Percentiles rank a stretch among this genome's conserved stretches.
Evolutionary conservation across 2,113 vertebrate genomes (phyloP).

Genomic region (Pithys albifrons): DNA sequence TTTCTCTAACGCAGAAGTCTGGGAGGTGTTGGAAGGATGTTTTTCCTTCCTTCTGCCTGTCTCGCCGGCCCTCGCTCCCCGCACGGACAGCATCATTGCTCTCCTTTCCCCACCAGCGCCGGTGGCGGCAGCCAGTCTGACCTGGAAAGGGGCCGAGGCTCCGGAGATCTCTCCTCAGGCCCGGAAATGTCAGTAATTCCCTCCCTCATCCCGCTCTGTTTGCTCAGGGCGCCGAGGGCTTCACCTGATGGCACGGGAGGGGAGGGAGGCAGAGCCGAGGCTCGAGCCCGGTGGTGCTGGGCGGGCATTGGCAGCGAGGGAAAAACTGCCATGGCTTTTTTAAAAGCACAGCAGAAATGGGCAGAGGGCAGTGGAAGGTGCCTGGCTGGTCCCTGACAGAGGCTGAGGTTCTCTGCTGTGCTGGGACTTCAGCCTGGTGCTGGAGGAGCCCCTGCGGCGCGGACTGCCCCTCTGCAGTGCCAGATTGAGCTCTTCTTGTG

Average conservation of each 20-base stretch:
- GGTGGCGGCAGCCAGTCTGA: constrained; percentile 85
- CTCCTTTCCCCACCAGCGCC: constrained; percentile 1
- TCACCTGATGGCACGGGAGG: constrained; percentile 74
- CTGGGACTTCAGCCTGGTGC: neutral
- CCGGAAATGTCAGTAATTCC: constrained; percentile 77
- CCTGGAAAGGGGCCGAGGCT: constrained; percentile 75
- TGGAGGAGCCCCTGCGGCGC: neutral
- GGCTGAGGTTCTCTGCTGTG: neutral
- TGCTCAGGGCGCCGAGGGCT: constrained; percentile 62
- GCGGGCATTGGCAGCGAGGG: neutral
- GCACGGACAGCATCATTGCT: constrained; percentile 17
- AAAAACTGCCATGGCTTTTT: neutral
- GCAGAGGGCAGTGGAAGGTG: neutral
- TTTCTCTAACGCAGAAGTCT: neutral
- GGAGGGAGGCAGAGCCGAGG: constrained; percentile 13
- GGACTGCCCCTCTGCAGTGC: neutral
- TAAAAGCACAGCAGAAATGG: neutral
- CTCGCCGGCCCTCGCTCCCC: constrained; percentile 14
- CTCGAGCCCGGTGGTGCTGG: neutral
- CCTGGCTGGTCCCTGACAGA: neutral
- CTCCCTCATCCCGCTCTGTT: constrained; percentile 54
- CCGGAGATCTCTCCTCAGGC: constrained; percentile 68
- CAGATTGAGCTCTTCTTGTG: neutral
- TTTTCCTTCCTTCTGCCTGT: constrained; percentile 30
- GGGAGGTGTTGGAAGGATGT: neutral